These are phyloP conservation scores for Penaeus vannamei DNA, from an alignment of 1,140 invertebrate species.

Conservation along the genomic window DNA sequence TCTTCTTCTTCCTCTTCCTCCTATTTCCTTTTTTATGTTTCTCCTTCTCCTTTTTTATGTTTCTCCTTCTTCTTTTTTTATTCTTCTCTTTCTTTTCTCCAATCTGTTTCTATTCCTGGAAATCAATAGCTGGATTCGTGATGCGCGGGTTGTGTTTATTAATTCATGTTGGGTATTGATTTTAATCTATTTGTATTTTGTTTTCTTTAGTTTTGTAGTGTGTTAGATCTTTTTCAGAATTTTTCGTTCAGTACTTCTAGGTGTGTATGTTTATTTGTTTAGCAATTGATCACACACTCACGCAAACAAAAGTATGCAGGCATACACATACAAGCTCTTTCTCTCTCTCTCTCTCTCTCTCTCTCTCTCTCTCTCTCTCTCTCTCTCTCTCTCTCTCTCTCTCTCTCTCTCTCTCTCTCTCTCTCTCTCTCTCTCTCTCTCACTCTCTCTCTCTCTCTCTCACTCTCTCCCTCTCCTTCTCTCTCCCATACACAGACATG, in stretches of 20 bases:
- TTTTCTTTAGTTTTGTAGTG: too few species aligned
- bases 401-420: slow-evolving; percentile 9
- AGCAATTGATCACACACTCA: background rate
- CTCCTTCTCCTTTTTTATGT: background rate
- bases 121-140: too few species aligned
- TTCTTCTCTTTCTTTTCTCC: background rate
- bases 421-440: background rate
- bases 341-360: slow-evolving; percentile 6
- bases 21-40: background rate
- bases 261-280: background rate
- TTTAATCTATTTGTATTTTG: too few species aligned
- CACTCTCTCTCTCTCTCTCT: background rate
- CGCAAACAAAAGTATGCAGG: background rate
- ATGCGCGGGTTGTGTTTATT: too few species aligned
- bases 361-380: background rate
- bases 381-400: background rate
- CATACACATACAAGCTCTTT: background rate
- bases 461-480: background rate
- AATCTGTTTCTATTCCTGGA: background rate
- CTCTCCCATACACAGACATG: background rate
- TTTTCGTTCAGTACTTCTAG: too few species aligned
- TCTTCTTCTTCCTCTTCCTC: too few species aligned
- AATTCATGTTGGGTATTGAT: too few species aligned
- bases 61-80: background rate
- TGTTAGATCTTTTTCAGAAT: too few species aligned